These are phyloP conservation scores for Anhinga rufa DNA, from an alignment of 2,113 vertebrate genomes.

Conservation along the genomic window DNA sequence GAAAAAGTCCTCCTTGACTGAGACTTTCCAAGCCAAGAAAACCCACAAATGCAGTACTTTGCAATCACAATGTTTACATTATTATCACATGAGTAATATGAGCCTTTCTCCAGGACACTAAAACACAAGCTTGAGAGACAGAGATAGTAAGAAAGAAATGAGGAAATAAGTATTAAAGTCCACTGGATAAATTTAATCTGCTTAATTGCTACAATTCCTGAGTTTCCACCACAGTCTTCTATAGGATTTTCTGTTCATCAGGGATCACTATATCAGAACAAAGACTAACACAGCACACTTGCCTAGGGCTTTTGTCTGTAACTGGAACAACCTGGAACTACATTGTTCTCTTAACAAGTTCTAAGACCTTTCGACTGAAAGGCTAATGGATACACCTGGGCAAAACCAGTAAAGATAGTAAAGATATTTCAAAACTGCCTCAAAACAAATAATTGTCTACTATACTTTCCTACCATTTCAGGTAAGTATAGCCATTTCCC, in stretches of 20 bases:
- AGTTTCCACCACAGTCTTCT: background rate
- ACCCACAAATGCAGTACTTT: conserved; percentile 36
- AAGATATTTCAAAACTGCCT: background rate
- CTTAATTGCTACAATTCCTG: background rate
- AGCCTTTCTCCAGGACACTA: background rate
- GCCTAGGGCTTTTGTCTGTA: background rate
- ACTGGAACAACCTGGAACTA: background rate
- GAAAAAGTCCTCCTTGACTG: background rate
- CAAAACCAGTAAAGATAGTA: background rate
- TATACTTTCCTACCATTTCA: background rate
- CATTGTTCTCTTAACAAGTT: background rate
- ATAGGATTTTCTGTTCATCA: background rate
- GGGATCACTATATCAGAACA: background rate
- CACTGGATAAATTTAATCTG: background rate
- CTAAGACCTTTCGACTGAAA: background rate
- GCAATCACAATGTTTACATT: conserved; percentile 4
- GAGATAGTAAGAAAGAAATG: background rate
- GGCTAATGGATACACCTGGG: background rate
- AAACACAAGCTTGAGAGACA: background rate
- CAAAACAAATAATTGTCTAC: background rate
- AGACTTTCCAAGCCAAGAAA: conserved; percentile 31
- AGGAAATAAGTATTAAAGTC: background rate
- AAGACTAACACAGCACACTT: background rate
- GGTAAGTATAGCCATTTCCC: background rate
- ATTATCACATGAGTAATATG: background rate